Evolutionary conservation across 2,113 vertebrate species (phyloP), one percentile per base, ranked within the genome.

Genomic region (Rhabdornis inornatus): DNA sequence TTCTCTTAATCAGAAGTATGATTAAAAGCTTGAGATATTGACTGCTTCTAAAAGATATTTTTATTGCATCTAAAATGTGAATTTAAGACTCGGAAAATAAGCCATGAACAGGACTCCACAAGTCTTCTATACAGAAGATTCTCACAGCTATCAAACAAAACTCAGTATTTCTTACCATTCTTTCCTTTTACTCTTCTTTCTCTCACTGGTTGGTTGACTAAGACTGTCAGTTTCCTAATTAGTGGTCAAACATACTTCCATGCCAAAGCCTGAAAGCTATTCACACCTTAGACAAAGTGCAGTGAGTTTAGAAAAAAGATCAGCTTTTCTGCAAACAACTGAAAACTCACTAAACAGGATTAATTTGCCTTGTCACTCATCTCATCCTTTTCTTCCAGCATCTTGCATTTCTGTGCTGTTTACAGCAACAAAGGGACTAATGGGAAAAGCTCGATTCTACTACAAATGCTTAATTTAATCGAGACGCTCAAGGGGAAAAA

Each of bases 181-280:
- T 65, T 37, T 78, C 16, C 44, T 56, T 69, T 52, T 63, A 39
- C 19, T n/a, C 85, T 66, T 68, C 18, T 39, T 56, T 93, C 10
- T 61, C 57, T 27, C 52, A 68, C 66, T 42, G 33, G 23, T 18
- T 85, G 56, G 55, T 70, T 61, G 52, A 44, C 57, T 82, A 93
- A 71, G 59, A 57, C 63, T 94, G 86, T 39, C 84, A 81, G 55
- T 74, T 92, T 95, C 84, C 70, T 94, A 94, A 92, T 96, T 70
- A 92, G 91, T 64, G 87, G 94, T 95, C 84, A 96, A 97, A 97
- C 47, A 68, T 77, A 97, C 92, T 98, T 96, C 89, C 92, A 97
- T 89, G 74, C 66, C 88, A 97, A 93, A 95, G 84, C 90, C 74
- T 96, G 84, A 96, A 78, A 78, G 35, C 88, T 94, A 92, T 90